Percentiles rank a stretch among this genome's conserved stretches.
Conservation (phyloP, 2,888 invertebrate species). For the Rutpela maculata region DNA sequence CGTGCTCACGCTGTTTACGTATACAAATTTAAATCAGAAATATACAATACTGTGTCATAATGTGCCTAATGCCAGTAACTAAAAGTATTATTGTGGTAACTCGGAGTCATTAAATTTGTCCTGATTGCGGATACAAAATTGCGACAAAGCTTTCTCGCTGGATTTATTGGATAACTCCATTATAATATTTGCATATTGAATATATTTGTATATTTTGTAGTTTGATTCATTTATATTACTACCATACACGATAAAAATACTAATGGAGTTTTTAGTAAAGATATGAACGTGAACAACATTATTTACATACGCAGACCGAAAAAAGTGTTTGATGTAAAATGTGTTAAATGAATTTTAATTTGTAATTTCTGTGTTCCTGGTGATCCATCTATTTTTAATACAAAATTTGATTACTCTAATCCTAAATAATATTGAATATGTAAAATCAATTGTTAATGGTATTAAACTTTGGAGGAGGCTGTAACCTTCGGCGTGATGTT, state of each 20-base stretch:
- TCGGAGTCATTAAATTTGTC: constrained; percentile 49
- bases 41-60: background rate
- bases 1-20: background rate
- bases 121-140: constrained; percentile 51
- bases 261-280: constrained; percentile 12
- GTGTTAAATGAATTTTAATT: background rate
- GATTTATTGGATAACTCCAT: constrained; percentile 51
- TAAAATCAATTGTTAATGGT: too few species aligned
- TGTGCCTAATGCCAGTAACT: background rate
- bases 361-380: background rate
- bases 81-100: constrained; percentile 9
- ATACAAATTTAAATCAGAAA: background rate
- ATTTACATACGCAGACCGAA: background rate
- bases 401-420: too few species aligned
- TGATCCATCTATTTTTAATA: too few species aligned
- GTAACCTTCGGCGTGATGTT: too few species aligned
- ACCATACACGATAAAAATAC: constrained; percentile 18
- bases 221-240: constrained; percentile 31
- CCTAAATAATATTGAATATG: too few species aligned
- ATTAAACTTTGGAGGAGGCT: too few species aligned
- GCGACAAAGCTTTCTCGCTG: constrained; percentile 47
- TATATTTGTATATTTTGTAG: constrained; percentile 36
- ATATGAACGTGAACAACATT: background rate
- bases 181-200: constrained; percentile 49
- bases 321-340: background rate